A percentile compares a stretch with the other conserved stretches of the same genome.
Conservation (phyloP, 2,113 vertebrate species). For the Notechis scutatus region DNA sequence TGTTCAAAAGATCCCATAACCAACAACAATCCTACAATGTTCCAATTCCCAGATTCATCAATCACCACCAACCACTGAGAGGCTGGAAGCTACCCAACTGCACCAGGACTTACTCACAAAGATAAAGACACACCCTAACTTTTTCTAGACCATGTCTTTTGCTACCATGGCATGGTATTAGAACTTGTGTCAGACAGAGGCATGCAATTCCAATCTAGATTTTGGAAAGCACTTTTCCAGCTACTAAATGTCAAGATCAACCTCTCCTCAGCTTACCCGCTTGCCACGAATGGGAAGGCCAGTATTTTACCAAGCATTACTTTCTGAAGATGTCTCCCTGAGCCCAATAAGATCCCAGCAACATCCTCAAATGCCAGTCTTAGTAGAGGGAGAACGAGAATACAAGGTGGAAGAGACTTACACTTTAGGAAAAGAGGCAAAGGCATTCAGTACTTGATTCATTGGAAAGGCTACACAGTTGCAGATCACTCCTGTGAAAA, state of each 20-base stretch:
- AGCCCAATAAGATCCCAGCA: neutral
- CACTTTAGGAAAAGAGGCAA: neutral
- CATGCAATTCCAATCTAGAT: neutral
- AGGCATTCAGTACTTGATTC: neutral
- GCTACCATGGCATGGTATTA: neutral
- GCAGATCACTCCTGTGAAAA: neutral
- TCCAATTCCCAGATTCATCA: neutral
- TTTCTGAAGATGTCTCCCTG: neutral
- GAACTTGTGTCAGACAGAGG: neutral
- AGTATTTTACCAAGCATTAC: neutral
- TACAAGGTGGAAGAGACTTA: neutral
- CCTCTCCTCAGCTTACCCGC: neutral
- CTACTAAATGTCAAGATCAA: neutral
- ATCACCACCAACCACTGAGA: neutral
- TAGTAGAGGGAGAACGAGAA: neutral
- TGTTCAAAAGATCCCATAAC: neutral
- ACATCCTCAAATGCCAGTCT: neutral
- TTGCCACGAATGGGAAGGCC: neutral
- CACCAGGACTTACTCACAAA: neutral
- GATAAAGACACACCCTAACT: neutral
- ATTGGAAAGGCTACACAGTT: neutral
- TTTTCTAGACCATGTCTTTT: neutral
- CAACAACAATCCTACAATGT: neutral
- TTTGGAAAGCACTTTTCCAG: neutral
- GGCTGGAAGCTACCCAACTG: neutral